Evolutionary conservation across 2,797 vertebrate species (phyloP), one percentile per base, ranked within the genome.

Genomic region (Halcyon leucocephala): DNA sequence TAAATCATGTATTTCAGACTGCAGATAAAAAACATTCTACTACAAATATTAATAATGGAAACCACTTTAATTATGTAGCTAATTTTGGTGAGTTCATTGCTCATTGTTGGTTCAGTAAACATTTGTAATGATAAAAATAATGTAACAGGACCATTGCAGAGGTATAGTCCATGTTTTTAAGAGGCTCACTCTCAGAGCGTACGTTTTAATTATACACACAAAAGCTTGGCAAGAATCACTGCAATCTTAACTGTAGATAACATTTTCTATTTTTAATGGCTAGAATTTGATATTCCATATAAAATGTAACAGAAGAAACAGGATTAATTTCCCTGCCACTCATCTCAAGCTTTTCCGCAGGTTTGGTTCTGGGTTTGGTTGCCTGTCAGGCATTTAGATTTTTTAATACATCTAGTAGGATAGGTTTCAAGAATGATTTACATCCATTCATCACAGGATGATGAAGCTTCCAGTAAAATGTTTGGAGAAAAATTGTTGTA

Each of bases 401-500:
- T 78, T 69, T 58, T 4, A 29, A 76, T 82, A 35, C 7, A 25
- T 72, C 15, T 39, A 29, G 15, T 62, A 86, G 14, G 54, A 76
- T 82, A 65, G n/a, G 15, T 72, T 91, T 90, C 65, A 82, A 70
- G 51, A 74, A 29, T 49, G 26, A 72, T 95, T 94, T 88, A n/a
- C 12, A 44, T 71, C 76, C 82, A 28, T 78, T 87, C 46, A 10
- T 81, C 72, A 54, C 49, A 46, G 54, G 26, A 49, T 57, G 16
- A 65, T 51, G 72, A 91, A 9, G 12, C 65, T 86, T 86, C 86
- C 65, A 12, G 28, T 44, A 78, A 54, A 33, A 46, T 6, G 6
- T 78, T 88, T 17, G 35, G 41, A 83, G 61, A 49, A 90, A 74
- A 90, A 78, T 21, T 77, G 44, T 52, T 83, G 26, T 61, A 65